A percentile compares a stretch with the other conserved stretches of the same genome.
Conservation (phyloP, 2,113 vertebrate genomes). For the Toxostoma redivivum region DNA sequence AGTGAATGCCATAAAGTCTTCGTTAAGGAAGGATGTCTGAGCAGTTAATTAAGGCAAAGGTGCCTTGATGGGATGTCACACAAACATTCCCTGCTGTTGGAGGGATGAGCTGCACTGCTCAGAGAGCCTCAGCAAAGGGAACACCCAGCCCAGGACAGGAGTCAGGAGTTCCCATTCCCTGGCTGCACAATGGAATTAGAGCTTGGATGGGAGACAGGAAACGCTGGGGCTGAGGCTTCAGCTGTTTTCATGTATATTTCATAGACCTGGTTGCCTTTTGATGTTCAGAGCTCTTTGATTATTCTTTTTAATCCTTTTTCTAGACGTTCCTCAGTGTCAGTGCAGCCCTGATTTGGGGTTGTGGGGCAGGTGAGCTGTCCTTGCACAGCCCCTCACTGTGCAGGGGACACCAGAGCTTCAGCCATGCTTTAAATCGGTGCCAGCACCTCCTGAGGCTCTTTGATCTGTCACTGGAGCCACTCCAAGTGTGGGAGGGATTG, state of each 20-base stretch:
- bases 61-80: background rate
- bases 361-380: background rate
- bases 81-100: background rate
- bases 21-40: background rate
- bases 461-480: no score
- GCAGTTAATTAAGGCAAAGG: background rate
- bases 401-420: background rate
- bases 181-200: background rate
- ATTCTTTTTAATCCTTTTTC: background rate
- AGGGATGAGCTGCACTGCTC: background rate
- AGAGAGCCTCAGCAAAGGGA: background rate
- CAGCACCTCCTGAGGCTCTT: background rate
- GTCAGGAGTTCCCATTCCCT: background rate
- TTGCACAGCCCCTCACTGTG: background rate
- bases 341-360: background rate
- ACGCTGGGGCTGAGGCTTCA: background rate
- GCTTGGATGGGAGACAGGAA: background rate
- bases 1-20: background rate
- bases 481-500: background rate
- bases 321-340: background rate
- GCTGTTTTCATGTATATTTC: constrained; percentile 52
- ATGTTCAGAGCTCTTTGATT: constrained; percentile 30
- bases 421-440: background rate
- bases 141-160: background rate
- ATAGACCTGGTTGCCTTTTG: constrained; percentile 41